Conservation (phyloP, 2,113 vertebrate species). For the Aplodontia rufa region DNA sequence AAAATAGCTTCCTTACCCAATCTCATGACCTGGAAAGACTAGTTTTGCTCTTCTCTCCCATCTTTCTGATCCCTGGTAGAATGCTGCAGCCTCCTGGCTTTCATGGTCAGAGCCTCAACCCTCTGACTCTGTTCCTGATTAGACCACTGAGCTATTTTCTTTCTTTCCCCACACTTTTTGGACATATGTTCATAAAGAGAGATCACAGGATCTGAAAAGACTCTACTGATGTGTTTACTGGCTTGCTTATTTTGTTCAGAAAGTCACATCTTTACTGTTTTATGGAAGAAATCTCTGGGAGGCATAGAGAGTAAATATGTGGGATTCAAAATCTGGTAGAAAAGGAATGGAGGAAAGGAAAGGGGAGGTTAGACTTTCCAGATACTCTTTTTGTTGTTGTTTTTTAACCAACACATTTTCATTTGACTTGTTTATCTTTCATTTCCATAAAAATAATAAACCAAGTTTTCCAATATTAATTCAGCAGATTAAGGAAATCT, state of each 20-base stretch:
- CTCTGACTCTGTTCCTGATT: not conserved
- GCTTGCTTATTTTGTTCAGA: not conserved
- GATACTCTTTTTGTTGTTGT: not conserved
- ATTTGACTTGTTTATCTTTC: slow-evolving; percentile 1
- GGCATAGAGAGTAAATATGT: not conserved
- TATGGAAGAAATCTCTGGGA: not conserved
- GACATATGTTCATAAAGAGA: not conserved
- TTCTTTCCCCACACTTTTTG: not conserved
- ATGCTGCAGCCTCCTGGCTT: not conserved
- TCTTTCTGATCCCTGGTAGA: not conserved
- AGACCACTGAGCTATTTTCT: not conserved
- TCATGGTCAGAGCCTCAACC: not conserved
- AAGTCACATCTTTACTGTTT: not conserved
- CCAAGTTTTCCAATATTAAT: not conserved
- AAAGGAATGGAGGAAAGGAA: not conserved
- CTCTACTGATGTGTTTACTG: not conserved
- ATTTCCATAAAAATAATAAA: slow-evolving; percentile 6
- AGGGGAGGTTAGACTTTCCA: not conserved
- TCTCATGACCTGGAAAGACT: not conserved
- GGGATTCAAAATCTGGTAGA: not conserved
- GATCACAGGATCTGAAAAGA: not conserved
- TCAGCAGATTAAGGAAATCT: not conserved
- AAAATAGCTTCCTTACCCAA: not conserved
- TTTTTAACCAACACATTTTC: not conserved
- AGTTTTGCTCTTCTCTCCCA: not conserved